Base-by-base conservation (phyloP, 2,888 invertebrate species). In the Caenorhabditis virilis region DNA sequence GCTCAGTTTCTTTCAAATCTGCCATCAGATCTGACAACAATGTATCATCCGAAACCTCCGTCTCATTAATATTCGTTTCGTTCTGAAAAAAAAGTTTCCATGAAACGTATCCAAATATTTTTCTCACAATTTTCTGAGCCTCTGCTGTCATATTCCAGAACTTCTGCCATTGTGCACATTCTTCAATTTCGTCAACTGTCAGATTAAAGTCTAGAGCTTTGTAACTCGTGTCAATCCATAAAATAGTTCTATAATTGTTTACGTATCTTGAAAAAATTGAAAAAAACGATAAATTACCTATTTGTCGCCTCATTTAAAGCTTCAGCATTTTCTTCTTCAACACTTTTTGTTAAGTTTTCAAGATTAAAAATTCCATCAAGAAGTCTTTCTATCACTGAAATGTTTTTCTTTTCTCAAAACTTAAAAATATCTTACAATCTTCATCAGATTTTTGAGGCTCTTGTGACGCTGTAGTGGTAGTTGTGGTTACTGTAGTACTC, bases 141-240 rank as follows among this genome's bases (percentile, higher is more conserved):
- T 16, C 23, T 11, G 46, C 47, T 7, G 46, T 58, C 36, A 50
- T 25, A 51, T 62, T 68, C 77, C 77, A 79, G 46, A 66, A 80
- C n/a, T 74, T 59, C 23, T 64, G 62, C 79, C 81, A 81, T 4
- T 68, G 57, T n/a, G 55, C 54, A 59, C 80, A 81, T 36, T 81
- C 78, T 6, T 62, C 63, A 11, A 74, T 52, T 9, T 51, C 59
- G 18, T 69, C 65, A 7, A 78, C 57, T 30, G 80, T 78, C 23
- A 81, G 27, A 11, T 74, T 67, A 20, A 57, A 48, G 46, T 82
- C 77, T 15, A 67, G 59, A 3, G 81, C 81, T 57, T 81, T 79
- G 52, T 71, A 80, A 18, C 67, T 68, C 7, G 78, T 77, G 27
- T 80, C 78, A 43, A 80, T 67, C 79, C 79, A 79, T 11, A 78